A percentile compares a stretch with the other conserved stretches of the same genome.
These are phyloP conservation scores for Frankliniella intonsa DNA, from an alignment of 2,888 invertebrate genomes.

Conservation along the genomic window DNA sequence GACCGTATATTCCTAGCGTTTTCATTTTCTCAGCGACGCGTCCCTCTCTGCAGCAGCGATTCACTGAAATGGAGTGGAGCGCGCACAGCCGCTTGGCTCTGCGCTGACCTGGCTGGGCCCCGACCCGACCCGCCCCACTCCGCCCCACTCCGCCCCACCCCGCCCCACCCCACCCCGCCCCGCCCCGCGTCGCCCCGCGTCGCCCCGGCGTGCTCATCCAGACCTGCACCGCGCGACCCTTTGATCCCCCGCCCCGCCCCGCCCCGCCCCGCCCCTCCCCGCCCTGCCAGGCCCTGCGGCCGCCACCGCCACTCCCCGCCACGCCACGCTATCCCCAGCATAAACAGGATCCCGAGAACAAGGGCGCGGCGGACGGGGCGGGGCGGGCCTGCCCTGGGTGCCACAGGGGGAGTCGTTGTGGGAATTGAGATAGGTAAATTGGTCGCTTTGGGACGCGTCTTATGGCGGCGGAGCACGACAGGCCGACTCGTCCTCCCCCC, in stretches of 20 bases:
- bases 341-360: neutral
- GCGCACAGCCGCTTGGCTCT: no score
- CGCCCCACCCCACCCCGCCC: no score
- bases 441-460: conserved; percentile 21
- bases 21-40: no score
- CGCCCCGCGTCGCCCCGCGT: neutral
- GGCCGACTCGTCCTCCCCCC: neutral
- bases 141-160: no score
- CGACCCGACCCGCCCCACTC: no score
- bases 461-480: conserved; percentile 5
- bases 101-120: no score
- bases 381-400: neutral
- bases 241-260: neutral
- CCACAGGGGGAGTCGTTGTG: conserved; percentile 8
- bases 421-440: conserved; percentile 25
- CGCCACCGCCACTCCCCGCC: neutral
- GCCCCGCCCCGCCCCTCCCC: neutral
- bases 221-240: neutral
- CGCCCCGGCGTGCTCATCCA: neutral
- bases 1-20: no score
- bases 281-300: neutral
- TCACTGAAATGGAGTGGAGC: no score
- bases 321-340: neutral
- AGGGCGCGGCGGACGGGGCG: neutral
- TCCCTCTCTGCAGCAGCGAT: no score